Evolutionary conservation across 64 coral and sea anemone species (phyloP), one percentile per base, ranked within the genome.

Genomic region (Stichodactyla mertensii): DNA sequence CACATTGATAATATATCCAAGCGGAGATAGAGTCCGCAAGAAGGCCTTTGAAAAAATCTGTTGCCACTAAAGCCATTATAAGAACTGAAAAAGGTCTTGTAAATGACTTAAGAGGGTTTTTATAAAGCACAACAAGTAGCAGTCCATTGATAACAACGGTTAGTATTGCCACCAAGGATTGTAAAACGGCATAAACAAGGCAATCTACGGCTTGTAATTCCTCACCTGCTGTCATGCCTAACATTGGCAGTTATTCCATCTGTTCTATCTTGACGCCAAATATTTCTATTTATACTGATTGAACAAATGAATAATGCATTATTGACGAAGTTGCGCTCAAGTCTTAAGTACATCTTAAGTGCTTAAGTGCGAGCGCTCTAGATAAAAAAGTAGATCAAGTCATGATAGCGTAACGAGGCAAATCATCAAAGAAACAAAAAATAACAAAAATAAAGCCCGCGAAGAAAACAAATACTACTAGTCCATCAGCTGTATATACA

Each of bases 1-100:
- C 77, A 79, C 19, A 79, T 51, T 79, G 26, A 79, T 51, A 79
- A 36, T 79, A 4, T 15, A 79, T 79, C 77, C 77, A 79, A 79
- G 51, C 77, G 18, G 77, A 51, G 6, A 79, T 79, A 7, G 77
- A 79, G 18, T 79, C 77, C 12, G 77, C 77, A 10, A 79, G 13
- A 2, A 79, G 13, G 51, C 77, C 77, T 45, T 79, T 79, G 24
- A 79, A 18, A 79, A 79, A 79, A 16, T 79, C 77, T 18, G 77
- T 79, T 52, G 22, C 51, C 4, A 79, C 77, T 14, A 79, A 52
- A 51, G 28, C 77, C 15, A 79, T 79, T 4, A 79, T 79, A 79
- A 79, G 77, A 36, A 79, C 77, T 4, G 77, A 79, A 79, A 79
- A 79, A 11, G 77, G 77, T 79, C 28, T 36, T 51, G 45, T 27